Percentiles rank a stretch among this genome's conserved stretches.
Evolutionary conservation across 64 coral and sea anemone species (phyloP).

Genomic region (Montipora foliosa): DNA sequence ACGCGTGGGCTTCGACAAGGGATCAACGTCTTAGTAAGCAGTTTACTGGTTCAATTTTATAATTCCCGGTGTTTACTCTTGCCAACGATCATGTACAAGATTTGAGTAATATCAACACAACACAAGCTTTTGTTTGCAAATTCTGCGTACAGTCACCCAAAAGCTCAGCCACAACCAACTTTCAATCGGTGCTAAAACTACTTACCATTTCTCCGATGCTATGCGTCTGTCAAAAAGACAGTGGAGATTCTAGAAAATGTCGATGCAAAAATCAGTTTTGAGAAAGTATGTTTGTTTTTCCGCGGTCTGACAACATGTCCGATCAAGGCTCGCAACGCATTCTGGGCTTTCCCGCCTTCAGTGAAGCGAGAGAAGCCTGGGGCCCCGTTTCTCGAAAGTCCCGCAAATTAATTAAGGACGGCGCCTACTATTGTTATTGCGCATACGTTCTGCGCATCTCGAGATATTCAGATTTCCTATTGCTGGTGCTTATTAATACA

Average conservation of each 20-base stretch:
- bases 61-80: conserved; percentile 58
- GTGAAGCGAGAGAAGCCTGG: neutral
- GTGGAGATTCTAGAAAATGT: neutral
- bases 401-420: too few species aligned
- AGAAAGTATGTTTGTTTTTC: conserved; percentile 46
- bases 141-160: neutral
- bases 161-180: neutral
- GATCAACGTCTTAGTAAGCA: conserved; percentile 34
- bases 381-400: too few species aligned
- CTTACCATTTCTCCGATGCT: conserved; percentile 38
- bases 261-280: neutral
- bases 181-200: neutral
- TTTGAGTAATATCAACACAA: conserved; percentile 16
- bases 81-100: conserved; percentile 30
- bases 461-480: too few species aligned
- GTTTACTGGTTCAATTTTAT: conserved; percentile 58
- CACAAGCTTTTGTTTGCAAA: conserved; percentile 44
- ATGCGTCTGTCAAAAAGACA: neutral
- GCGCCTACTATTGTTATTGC: too few species aligned
- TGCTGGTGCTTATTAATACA: too few species aligned
- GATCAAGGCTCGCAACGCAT: neutral
- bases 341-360: conserved; percentile 18
- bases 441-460: too few species aligned
- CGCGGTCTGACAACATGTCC: conserved; percentile 16
- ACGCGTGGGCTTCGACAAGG: neutral